Evolutionary conservation across 2,113 vertebrate species (phyloP).

Genomic region (Zosterops pallidus): DNA sequence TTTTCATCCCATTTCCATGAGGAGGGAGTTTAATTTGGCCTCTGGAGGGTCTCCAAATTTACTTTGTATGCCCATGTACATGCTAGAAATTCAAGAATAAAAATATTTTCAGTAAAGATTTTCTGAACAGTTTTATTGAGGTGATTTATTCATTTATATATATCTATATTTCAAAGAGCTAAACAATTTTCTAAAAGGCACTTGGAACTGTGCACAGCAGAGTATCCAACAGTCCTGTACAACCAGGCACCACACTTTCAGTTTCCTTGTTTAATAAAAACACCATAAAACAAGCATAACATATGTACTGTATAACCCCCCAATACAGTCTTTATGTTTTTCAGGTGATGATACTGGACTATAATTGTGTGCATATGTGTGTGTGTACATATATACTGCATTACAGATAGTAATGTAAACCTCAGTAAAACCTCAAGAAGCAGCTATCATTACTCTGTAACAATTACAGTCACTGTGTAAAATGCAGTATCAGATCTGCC

Average conservation of each 20-base stretch:
- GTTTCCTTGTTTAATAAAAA: conserved; percentile 67
- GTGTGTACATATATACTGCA: background rate
- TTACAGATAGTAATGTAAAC: background rate
- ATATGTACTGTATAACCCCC: conserved; percentile 27
- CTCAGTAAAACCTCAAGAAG: conserved; percentile 9
- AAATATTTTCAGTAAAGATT: background rate
- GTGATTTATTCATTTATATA: conserved; percentile 32
- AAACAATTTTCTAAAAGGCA: conserved; percentile 72
- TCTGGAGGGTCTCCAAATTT: background rate
- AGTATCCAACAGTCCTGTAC: conserved; percentile 48
- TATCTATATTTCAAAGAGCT: conserved; percentile 58
- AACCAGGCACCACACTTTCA: conserved; percentile 37
- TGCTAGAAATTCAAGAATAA: background rate
- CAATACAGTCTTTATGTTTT: conserved; percentile 27
- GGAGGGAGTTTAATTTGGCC: background rate
- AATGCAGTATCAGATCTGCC: background rate
- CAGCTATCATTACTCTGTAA: conserved; percentile 31
- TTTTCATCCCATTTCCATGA: background rate
- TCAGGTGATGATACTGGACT: conserved; percentile 49
- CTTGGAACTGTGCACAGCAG: conserved; percentile 71
- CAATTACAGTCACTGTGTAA: conserved; percentile 59
- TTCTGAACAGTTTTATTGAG: conserved; percentile 70
- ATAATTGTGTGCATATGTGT: background rate
- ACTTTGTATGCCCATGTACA: background rate
- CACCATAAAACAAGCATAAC: conserved; percentile 13